Conservation (phyloP, 2,888 invertebrate genomes). For the Conistra vaccinii region DNA sequence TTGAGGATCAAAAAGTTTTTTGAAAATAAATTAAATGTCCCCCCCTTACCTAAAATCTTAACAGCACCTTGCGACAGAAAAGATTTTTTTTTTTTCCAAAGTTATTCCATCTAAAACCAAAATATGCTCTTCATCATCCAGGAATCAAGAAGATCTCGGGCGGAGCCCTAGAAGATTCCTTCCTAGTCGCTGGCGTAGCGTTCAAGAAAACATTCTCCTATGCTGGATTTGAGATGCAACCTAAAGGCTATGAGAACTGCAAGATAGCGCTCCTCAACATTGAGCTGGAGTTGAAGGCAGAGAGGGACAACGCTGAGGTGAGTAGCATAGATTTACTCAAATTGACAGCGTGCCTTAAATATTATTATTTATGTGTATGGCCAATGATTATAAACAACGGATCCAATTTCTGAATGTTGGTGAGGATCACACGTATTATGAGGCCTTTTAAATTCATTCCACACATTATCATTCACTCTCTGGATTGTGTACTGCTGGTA, state of each 20-base stretch:
- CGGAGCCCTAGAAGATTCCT: constrained; percentile 96
- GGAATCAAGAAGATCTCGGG: constrained; percentile 98
- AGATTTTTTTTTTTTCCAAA: no score
- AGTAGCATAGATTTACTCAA: constrained; percentile 33
- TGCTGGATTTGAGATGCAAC: constrained; percentile 99
- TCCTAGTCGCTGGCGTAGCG: constrained; percentile 98
- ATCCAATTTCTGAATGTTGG: constrained; percentile 72
- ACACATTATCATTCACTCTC: no score
- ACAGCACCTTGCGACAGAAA: no score
- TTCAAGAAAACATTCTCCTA: constrained; percentile 99
- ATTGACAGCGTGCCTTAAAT: no score
- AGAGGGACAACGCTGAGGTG: constrained; percentile 99
- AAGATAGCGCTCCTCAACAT: constrained; percentile 99
- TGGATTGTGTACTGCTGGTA: no score
- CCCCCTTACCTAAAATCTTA: no score
- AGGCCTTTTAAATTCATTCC: constrained; percentile 43
- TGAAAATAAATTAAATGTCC: no score
- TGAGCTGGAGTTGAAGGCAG: constrained; percentile 99
- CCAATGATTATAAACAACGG: constrained; percentile 72
- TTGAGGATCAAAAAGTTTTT: no score
- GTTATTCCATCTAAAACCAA: no score
- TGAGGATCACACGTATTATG: constrained; percentile 65
- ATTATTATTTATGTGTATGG: no score
- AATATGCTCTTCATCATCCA: constrained; percentile 53
- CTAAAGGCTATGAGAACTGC: constrained; percentile 96